phyloP scores from a whole-genome alignment of 35 echinoderm and acorn worm species.

The Diadema setosum region DNA sequence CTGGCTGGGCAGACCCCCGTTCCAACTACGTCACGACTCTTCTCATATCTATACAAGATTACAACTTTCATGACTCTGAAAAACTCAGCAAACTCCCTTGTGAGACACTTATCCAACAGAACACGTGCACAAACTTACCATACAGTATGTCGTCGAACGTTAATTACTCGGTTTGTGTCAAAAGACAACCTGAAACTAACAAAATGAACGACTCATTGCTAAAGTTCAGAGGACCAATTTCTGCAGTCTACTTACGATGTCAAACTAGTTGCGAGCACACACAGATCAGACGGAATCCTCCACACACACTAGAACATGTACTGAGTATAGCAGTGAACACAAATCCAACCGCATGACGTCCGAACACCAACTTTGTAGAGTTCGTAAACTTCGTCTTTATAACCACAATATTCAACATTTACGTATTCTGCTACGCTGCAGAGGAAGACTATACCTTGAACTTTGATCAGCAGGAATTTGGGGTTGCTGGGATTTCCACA shows the following conservation, averaged over 20 bases:
- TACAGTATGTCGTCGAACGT: neutral
- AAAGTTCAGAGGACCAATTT: neutral
- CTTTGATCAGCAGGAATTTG: too few relatives aligned
- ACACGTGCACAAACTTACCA: neutral
- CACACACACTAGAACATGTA: neutral
- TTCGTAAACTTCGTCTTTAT: too few relatives aligned
- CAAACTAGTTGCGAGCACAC: neutral
- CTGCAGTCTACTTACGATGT: slow-evolving; percentile 16
- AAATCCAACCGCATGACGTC: too few relatives aligned
- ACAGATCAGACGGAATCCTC: neutral
- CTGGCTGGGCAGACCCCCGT: neutral
- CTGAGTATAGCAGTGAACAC: too few relatives aligned
- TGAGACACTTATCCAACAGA: neutral
- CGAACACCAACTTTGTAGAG: too few relatives aligned
- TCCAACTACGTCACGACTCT: neutral
- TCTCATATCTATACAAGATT: slow-evolving; percentile 23
- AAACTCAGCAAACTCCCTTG: neutral
- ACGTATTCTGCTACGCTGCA: too few relatives aligned
- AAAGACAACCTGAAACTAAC: neutral
- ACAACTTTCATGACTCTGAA: neutral
- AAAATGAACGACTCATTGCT: neutral
- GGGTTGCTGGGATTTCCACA: too few relatives aligned
- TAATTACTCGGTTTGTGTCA: neutral
- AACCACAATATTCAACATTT: too few relatives aligned
- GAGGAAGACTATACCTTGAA: too few relatives aligned